These are phyloP conservation scores for Stictonetta naevosa DNA, from an alignment of 2,113 vertebrate species.

Conservation along the genomic window DNA sequence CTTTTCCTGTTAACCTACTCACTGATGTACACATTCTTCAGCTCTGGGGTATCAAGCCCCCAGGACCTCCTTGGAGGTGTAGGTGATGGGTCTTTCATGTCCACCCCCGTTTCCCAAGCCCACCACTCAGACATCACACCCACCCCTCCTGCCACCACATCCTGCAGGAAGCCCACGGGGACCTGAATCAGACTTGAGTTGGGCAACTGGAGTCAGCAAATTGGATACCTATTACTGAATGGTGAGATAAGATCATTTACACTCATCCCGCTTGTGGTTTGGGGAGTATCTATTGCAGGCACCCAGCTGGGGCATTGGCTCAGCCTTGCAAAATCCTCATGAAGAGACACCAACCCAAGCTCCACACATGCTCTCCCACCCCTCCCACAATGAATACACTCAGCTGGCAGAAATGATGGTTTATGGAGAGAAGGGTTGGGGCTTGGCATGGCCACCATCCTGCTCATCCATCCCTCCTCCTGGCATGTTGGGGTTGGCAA, in stretches of 20 bases:
- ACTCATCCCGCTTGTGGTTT: slow-evolving; percentile 11
- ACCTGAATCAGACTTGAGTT: slow-evolving; percentile 47
- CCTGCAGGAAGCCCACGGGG: slow-evolving; percentile 1
- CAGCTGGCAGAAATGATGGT: not conserved
- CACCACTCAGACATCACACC: accelerated
- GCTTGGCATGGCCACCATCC: not conserved
- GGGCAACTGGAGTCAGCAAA: slow-evolving; percentile 19
- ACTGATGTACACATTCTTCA: not conserved
- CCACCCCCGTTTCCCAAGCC: not conserved
- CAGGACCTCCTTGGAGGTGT: not conserved
- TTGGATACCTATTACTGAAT: not conserved
- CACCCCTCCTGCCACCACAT: not conserved
- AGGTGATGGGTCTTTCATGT: not conserved
- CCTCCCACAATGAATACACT: not conserved
- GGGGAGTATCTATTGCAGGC: not conserved
- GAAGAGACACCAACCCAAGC: not conserved
- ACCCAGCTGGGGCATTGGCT: not conserved
- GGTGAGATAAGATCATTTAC: slow-evolving; percentile 42
- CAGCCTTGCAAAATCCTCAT: slow-evolving; percentile 11
- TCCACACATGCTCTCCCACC: not conserved
- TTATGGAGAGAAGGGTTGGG: not conserved
- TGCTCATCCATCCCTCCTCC: not conserved
- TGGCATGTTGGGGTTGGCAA: not conserved
- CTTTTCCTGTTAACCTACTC: not conserved
- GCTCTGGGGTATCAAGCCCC: not conserved